Conservation (phyloP, 2,113 vertebrate species). For the Petrocephalus microphthalmus region DNA sequence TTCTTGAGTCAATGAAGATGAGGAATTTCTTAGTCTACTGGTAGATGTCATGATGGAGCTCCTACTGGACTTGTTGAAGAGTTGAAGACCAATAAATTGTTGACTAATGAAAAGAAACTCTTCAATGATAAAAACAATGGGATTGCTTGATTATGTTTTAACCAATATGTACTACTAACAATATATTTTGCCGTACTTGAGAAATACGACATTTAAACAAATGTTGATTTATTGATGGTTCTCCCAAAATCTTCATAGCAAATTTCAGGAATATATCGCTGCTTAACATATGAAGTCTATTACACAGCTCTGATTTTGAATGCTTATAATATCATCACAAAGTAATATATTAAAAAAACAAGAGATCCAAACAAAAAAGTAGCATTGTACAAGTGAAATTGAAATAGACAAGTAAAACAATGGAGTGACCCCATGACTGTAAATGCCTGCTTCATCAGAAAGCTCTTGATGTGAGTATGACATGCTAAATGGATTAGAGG, state of each 20-base stretch:
- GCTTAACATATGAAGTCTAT: not conserved
- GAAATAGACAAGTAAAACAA: not conserved
- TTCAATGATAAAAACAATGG: not conserved
- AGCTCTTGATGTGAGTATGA: not conserved
- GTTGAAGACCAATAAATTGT: not conserved
- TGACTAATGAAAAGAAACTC: not conserved
- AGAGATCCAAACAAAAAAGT: not conserved
- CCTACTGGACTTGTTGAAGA: not conserved
- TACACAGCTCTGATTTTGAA: not conserved
- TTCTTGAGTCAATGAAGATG: not conserved
- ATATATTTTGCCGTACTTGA: not conserved
- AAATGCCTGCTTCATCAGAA: constrained; percentile 6
- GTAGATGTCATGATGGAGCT: not conserved
- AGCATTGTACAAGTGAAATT: not conserved
- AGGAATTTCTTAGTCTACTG: not conserved
- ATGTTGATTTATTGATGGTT: not conserved
- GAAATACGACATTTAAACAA: not conserved
- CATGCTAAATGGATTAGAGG: not conserved
- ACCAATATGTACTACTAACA: not conserved
- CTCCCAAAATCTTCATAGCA: not conserved
- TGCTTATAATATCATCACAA: not conserved
- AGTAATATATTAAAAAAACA: not conserved
- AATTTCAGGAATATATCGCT: not conserved
- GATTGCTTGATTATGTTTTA: not conserved
- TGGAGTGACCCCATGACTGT: not conserved